Base-by-base conservation (phyloP, 2,888 invertebrate species). In the Ochlodes sylvanus region DNA sequence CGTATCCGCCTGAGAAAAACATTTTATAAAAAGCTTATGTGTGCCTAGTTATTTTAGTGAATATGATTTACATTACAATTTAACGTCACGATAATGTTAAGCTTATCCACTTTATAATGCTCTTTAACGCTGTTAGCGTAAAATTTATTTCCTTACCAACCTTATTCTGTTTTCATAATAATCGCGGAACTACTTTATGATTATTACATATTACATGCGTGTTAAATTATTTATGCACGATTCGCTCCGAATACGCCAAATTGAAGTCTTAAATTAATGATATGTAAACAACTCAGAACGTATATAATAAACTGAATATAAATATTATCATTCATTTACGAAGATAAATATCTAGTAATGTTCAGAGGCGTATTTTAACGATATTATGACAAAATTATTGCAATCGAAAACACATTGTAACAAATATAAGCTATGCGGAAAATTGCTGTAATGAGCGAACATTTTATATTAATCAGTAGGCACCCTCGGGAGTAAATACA, bases 161-260 rank as follows among this genome's bases (percentile, higher is more conserved):
- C 61, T 32, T 32, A 61, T 50, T 61, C 56, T 56, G 32, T 42
- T 14, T 63, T 63, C 34, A 56, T 44, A 47, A 44, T 64, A 52
- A 56, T 12, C 41, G n/a, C 41, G 63, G 44, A 44, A 56, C 44
- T 64, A 56, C 34, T 64, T 56, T 64, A 63, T 63, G 55, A 56
- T 44, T 61, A 62, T 34, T 64, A 56, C 15, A 44, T 47, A 19
- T 34, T 64, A 63, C 54, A 55, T 27, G 41, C 41, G 54, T 42
- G 27, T 63, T 55, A 63, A 63, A 63, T 42, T 63, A 63, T 63
- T 63, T 63, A 63, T 55, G 42, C 55, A 14, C 42, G 63, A 63
- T 63, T 42, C 17, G 63, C 55, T 55, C 63, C 63, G 42, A 54
- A 55, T 63, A 55, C 42, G 55, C 63, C 63, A 63, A 55, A 63